Percentiles rank a stretch among this genome's conserved stretches.
Conservation (phyloP, 2,797 vertebrate species). For the Amphiprion clarkii region DNA sequence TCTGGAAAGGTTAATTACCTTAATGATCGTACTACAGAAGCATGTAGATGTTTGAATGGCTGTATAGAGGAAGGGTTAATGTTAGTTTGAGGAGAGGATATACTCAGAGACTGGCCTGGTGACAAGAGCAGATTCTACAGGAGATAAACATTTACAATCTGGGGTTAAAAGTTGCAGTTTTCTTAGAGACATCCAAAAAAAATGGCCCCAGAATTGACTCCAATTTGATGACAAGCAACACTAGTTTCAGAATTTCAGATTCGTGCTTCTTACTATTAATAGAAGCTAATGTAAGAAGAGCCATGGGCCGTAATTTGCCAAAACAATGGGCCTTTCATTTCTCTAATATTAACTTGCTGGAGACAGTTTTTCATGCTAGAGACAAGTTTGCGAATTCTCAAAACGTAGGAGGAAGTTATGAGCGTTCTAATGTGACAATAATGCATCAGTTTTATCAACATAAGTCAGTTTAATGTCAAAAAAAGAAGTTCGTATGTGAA, state of each 20-base stretch:
- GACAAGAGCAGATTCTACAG: not conserved
- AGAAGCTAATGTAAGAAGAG: not conserved
- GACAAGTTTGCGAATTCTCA: not conserved
- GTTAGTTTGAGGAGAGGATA: no score
- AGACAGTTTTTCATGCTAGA: not conserved
- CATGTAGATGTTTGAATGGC: not conserved
- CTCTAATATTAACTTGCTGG: not conserved
- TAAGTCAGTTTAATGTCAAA: not conserved
- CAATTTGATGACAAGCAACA: not conserved
- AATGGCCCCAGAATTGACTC: no score
- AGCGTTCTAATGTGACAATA: not conserved
- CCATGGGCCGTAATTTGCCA: not conserved
- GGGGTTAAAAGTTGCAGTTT: no score
- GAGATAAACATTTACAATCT: not conserved
- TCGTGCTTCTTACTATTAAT: not conserved
- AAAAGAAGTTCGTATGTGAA: no score
- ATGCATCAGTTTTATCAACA: not conserved
- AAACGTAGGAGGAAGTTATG: no score
- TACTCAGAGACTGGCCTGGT: no score
- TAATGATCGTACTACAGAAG: no score
- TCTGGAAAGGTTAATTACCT: no score
- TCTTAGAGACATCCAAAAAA: not conserved
- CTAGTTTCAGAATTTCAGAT: no score
- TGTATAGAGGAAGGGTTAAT: no score
- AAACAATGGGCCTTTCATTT: not conserved